Evolutionary conservation across 1,140 invertebrate genomes (phyloP).

Genomic region (Triops cancriformis): DNA sequence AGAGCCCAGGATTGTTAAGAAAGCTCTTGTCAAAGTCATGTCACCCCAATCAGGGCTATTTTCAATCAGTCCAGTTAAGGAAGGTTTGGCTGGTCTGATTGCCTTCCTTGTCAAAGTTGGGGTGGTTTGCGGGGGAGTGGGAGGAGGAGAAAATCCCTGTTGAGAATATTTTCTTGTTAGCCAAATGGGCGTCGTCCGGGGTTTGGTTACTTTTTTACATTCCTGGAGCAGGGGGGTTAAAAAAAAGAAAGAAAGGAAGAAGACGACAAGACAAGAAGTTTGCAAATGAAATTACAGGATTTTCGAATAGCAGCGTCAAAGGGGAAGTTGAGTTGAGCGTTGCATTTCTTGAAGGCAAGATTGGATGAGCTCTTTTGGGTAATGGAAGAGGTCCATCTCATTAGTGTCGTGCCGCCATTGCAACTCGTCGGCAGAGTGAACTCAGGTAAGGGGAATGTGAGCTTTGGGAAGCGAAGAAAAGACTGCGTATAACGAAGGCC

Average conservation of each 20-base stretch:
- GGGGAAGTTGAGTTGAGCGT: background rate
- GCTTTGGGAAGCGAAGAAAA: background rate
- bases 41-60: slow-evolving; percentile 9
- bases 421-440: background rate
- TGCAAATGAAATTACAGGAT: background rate
- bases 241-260: background rate
- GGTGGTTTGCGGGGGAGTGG: background rate
- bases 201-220: background rate
- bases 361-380: background rate
- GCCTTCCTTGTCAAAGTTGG: background rate
- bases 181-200: background rate
- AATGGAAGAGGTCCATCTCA: slow-evolving; percentile 5
- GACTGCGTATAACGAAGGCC: background rate
- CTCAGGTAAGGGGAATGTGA: background rate
- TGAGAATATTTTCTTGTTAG: slow-evolving; percentile 1
- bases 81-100: background rate
- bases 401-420: background rate
- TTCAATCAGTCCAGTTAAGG: slow-evolving; percentile 5
- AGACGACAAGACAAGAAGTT: background rate
- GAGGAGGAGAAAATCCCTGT: background rate
- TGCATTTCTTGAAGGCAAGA: background rate
- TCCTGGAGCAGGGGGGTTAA: background rate
- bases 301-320: background rate
- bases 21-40: slow-evolving; percentile 10
- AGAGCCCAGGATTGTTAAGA: background rate